Evolutionary conservation across 2,888 invertebrate genomes (phyloP), one percentile per base, ranked within the genome.

Genomic region (Brenthis hecate): DNA sequence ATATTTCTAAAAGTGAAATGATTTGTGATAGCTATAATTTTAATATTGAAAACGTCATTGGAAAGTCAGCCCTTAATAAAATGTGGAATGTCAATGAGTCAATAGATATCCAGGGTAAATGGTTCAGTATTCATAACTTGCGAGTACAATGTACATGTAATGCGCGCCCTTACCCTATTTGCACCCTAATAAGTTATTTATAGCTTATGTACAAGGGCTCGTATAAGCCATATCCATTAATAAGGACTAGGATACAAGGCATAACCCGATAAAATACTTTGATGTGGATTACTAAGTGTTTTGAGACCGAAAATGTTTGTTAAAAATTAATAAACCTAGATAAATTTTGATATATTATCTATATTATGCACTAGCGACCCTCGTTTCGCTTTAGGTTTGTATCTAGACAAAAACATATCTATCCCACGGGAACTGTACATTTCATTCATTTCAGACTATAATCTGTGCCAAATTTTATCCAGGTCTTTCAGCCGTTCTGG

Each of bases 151-250:
- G 48, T 60, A 50, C 48, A n/a, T 28, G 58, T 48, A 60, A n/a
- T n/a, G 48, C 58, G 1, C n/a, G 48, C 58, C 23, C 48, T 60
- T 13, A 48, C 58, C 58, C 28, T 28, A 13, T 50, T 60, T 32
- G 60, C 48, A 60, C 48, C 60, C 50, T 50, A 60, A 60, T 60
- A 60, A 60, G 60, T 60, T 60, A 50, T 60, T 60, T 60, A 60
- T 60, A 60, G 50, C 50, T 50, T 60, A 50, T 32, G 3, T 50
- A 60, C 60, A 60, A 60, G 60, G 60, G 60, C 60, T 50, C 48
- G 28, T 11, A 43, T 32, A 50, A 60, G 50, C 60, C 60, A 43
- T 60, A 48, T 50, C 14, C 60, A 60, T 60, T 50, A 60, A 60
- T 60, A 60, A 50, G 60, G 50, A 50, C 16, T 43, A 60, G 28